A percentile compares a stretch with the other conserved stretches of the same genome.
Evolutionary conservation across 2,888 invertebrate genomes (phyloP).

Genomic region (Blastobasis lacticolella): DNA sequence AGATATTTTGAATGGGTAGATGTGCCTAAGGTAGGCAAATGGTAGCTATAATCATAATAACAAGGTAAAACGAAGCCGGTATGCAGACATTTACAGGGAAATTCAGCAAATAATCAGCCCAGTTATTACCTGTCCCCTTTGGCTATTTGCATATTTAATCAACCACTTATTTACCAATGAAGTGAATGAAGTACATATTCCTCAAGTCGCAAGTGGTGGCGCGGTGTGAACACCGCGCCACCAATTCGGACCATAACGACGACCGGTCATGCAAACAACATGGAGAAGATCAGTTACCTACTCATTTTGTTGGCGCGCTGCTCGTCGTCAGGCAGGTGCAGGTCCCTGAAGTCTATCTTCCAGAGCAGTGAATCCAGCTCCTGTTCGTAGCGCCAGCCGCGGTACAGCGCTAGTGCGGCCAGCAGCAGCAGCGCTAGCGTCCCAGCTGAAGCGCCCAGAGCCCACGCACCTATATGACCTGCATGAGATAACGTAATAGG

Average conservation of each 20-base stretch:
- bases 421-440: conserved; percentile 80
- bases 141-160: too few species aligned
- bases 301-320: conserved; percentile 67
- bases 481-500: not conserved
- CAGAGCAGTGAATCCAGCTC: conserved; percentile 93
- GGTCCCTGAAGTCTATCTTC: conserved; percentile 95
- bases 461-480: conserved; percentile 90
- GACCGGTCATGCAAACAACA: conserved; percentile 53
- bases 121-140: too few species aligned
- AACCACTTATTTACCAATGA: too few species aligned
- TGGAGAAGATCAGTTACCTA: conserved; percentile 64
- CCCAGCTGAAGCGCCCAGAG: conserved; percentile 86
- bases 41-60: too few species aligned
- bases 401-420: conserved; percentile 84
- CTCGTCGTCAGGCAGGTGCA: conserved; percentile 78
- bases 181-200: too few species aligned
- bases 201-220: conserved; percentile 3
- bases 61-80: too few species aligned
- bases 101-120: too few species aligned
- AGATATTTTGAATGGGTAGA: too few species aligned
- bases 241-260: too few species aligned
- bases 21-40: too few species aligned
- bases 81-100: too few species aligned
- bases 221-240: too few species aligned
- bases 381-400: conserved; percentile 96